Percentiles rank a stretch among this genome's conserved stretches.
These are phyloP conservation scores for Actenoides lindsayi DNA, from an alignment of 2,113 vertebrate genomes.

Conservation along the genomic window DNA sequence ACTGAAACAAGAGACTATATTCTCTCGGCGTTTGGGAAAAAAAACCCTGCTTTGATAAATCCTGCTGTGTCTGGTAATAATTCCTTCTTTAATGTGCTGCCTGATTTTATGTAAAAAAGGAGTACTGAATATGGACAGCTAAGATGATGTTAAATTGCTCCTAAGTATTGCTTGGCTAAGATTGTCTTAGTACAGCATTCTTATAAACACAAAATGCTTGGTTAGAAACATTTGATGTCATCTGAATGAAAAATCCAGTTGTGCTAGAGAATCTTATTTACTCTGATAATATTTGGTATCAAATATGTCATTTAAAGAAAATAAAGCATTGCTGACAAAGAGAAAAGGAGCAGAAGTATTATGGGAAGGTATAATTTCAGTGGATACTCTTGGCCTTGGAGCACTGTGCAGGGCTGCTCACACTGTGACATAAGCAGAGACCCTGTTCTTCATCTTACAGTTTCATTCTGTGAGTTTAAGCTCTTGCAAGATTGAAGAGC, in stretches of 20 bases:
- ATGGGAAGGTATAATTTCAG: rapidly evolving
- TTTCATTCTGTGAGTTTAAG: not conserved
- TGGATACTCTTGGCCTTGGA: not conserved
- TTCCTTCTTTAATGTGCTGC: not conserved
- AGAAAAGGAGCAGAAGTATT: not conserved
- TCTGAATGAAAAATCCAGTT: not conserved
- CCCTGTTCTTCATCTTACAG: not conserved
- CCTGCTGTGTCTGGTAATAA: not conserved
- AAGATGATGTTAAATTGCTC: not conserved
- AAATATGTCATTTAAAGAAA: not conserved
- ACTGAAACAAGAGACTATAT: not conserved
- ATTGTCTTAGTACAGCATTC: not conserved
- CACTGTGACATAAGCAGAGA: not conserved
- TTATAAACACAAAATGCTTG: not conserved
- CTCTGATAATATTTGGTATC: not conserved
- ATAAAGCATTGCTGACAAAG: not conserved
- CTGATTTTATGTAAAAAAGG: not conserved
- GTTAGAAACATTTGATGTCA: not conserved
- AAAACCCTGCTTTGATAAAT: not conserved
- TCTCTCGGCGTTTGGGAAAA: not conserved
- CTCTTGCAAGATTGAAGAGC: not conserved
- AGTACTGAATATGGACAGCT: not conserved
- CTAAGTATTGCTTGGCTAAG: not conserved
- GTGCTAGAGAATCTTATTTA: not conserved
- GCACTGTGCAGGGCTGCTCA: not conserved